Evolutionary conservation across 2,888 invertebrate genomes (phyloP), one percentile per base, ranked within the genome.

Genomic region (Chloroclystis v-ata): DNA sequence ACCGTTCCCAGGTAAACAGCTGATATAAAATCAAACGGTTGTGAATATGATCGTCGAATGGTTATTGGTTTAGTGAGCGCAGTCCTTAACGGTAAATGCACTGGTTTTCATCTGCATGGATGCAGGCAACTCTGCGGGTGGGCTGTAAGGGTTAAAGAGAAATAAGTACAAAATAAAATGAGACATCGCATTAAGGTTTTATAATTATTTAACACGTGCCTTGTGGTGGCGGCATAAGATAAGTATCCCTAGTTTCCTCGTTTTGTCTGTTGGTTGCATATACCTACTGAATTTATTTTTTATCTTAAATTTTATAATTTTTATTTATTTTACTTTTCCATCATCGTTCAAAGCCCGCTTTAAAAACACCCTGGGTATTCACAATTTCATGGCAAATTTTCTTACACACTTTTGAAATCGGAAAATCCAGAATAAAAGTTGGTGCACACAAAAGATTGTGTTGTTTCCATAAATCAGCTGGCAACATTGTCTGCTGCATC

Each of bases 21-120:
- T 16, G 5, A 20, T 7, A 24, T 35, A 35, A 35, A 35, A 35
- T 35, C 20, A 20, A 10, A 35, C 20, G 35, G 11, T 11, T 16
- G n/a, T 13, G 35, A 35, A 35, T 35, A 35, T 35, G 35, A 24
- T 35, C 7, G 10, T 35, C 8, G 16, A 24, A 33, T 10, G 16
- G 35, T 35, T 35, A 20, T 35, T 20, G 20, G 26, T 49, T 9
- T 28, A 14, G 24, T 43, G 26, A 10, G 9, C 14, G 20, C 6
- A 13, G 28, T 29, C 16, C 49, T 49, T 49, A 35, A 38, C n/a
- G 8, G 26, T 28, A 29, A 43, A 43, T 46, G 45, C 49, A 49
- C 49, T 42, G 33, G 29, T 49, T 49, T 49, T 40, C 44, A 41
- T 43, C 30, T 33, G 20, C 37, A 45, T 43, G 45, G 29, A 49